phyloP scores from a whole-genome alignment of 2,113 vertebrate species.

The Plectropomus leopardus region DNA sequence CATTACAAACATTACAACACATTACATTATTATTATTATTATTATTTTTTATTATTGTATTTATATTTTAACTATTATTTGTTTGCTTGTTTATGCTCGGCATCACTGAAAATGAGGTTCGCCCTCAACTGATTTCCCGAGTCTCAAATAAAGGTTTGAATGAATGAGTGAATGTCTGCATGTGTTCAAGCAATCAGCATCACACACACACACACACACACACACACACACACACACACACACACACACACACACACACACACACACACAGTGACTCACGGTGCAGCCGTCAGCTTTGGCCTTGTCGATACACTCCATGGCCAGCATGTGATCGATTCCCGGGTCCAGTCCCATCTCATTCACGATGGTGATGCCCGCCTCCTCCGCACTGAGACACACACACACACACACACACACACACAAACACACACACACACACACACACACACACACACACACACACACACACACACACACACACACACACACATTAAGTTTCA shows the following conservation, averaged over 20 bases:
- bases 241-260: slow-evolving; percentile 3
- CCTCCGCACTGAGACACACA: slow-evolving; percentile 84
- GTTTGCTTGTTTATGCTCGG: no score
- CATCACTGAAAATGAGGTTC: no score
- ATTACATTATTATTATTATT: no score
- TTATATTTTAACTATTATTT: no score
- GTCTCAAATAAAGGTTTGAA: no score
- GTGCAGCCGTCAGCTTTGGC: slow-evolving; percentile 93
- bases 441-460: not conserved
- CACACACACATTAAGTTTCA: not conserved
- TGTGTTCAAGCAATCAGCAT: not conserved
- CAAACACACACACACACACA: not conserved
- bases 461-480: not conserved
- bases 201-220: slow-evolving; percentile 3
- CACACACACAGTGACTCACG: slow-evolving; percentile 83
- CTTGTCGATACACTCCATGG: slow-evolving; percentile 96
- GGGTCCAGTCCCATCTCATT: slow-evolving; percentile 98
- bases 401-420: not conserved
- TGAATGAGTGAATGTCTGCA: no score
- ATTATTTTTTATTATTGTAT: no score
- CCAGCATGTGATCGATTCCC: slow-evolving; percentile 99
- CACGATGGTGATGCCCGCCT: slow-evolving; percentile 92
- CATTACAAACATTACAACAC: no score
- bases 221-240: not conserved
- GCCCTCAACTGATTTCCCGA: no score